A percentile compares a stretch with the other conserved stretches of the same genome.
These are phyloP conservation scores for Pseudanteris insignis DNA, from an alignment of 2,888 invertebrate species.

Conservation along the genomic window DNA sequence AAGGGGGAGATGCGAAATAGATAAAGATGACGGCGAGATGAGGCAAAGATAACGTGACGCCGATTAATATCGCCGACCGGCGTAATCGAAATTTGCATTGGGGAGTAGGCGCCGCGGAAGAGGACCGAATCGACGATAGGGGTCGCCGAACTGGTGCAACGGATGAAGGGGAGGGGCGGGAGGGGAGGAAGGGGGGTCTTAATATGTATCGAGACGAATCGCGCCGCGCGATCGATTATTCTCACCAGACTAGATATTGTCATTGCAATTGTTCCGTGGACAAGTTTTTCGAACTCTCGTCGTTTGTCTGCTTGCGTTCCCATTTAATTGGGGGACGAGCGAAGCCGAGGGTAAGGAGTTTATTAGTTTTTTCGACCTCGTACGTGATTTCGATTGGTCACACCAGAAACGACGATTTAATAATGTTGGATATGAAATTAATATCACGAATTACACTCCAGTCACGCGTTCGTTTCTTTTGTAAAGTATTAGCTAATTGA, in stretches of 20 bases:
- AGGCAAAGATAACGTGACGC: constrained; percentile 33
- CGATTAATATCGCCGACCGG: constrained; percentile 35
- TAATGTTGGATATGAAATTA: constrained; percentile 30
- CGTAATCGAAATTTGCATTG: constrained; percentile 37
- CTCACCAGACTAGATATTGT: constrained; percentile 39
- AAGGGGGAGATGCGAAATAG: constrained; percentile 15
- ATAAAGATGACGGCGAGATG: constrained; percentile 32
- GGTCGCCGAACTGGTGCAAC: constrained; percentile 1
- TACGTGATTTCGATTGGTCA: constrained; percentile 16
- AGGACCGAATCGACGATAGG: constrained; percentile 30
- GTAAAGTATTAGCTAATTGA: too few relatives aligned
- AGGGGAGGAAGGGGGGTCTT: constrained; percentile 47
- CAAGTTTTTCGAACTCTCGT: constrained; percentile 21
- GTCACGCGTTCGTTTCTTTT: background rate
- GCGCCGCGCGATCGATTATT: constrained; percentile 37
- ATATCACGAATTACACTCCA: constrained; percentile 12
- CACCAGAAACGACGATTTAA: constrained; percentile 20
- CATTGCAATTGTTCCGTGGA: constrained; percentile 37
- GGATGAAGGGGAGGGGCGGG: constrained; percentile 20
- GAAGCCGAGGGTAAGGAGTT: constrained; percentile 10
- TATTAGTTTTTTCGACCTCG: constrained; percentile 29
- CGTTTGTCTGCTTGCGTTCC: constrained; percentile 11
- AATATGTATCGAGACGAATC: constrained; percentile 60
- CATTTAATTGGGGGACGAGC: constrained; percentile 21
- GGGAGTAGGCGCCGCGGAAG: constrained; percentile 29